Percentiles rank a stretch among this genome's conserved stretches.
Evolutionary conservation across 1,140 invertebrate genomes (phyloP).

Genomic region (Doryteuthis pealeii): DNA sequence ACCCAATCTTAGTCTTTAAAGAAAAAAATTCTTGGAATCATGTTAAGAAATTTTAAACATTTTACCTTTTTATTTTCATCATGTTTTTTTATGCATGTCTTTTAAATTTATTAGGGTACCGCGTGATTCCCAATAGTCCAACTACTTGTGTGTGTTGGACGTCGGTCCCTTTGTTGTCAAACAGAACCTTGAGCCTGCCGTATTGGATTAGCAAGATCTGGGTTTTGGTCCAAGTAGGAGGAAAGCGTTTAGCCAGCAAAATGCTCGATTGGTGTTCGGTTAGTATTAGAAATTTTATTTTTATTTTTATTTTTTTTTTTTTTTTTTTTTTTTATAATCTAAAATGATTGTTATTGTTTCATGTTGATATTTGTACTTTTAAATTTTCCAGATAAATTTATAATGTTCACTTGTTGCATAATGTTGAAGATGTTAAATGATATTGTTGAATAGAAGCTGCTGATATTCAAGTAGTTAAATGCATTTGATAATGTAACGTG

Average conservation of each 20-base stretch:
- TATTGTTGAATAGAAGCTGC: no score
- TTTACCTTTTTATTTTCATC: not conserved
- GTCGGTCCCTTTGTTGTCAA: conserved; percentile 52
- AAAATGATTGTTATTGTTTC: no score
- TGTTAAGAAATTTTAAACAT: conserved; percentile 13
- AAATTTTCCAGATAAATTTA: no score
- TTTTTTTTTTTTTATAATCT: no score
- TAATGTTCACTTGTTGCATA: no score
- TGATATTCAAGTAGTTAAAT: no score
- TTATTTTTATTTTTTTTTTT: no score
- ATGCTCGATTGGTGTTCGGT: conserved; percentile 56
- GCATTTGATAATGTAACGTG: no score
- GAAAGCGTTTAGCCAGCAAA: conserved; percentile 69
- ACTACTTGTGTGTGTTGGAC: conserved; percentile 25
- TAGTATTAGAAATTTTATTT: conserved; percentile 16
- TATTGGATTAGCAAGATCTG: conserved; percentile 75
- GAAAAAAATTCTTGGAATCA: no score
- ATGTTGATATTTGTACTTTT: no score
- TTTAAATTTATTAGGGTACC: conserved; percentile 41
- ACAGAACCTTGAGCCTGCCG: conserved; percentile 47
- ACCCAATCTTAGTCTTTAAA: no score
- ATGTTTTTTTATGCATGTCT: conserved; percentile 15
- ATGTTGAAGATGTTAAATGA: no score
- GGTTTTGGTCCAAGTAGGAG: conserved; percentile 71
- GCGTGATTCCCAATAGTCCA: conserved; percentile 37